phyloP scores from a whole-genome alignment of 1,140 invertebrate species.

The Antheraea pernyi region DNA sequence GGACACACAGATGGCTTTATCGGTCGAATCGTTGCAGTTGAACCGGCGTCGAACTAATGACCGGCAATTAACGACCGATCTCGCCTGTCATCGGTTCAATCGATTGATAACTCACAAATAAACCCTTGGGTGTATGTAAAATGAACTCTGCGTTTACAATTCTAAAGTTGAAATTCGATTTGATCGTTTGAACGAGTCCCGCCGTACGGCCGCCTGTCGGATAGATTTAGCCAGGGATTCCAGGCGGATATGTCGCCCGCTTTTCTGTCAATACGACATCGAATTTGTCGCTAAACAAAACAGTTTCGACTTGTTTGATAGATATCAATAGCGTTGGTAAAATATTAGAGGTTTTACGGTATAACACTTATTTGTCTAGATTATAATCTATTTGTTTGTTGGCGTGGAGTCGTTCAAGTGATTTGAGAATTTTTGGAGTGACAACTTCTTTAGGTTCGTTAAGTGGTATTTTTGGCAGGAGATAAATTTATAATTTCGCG shows the following conservation, averaged over 20 bases:
- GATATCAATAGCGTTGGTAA: background rate
- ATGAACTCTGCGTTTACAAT: background rate
- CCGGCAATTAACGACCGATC: constrained; percentile 5
- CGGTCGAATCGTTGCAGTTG: constrained; percentile 5
- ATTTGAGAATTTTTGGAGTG: no score
- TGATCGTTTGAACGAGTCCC: constrained; percentile 45
- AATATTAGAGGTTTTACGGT: background rate
- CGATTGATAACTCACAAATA: constrained; percentile 1
- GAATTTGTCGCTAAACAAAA: constrained; percentile 7
- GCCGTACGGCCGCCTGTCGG: constrained; percentile 31
- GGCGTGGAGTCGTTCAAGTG: no score
- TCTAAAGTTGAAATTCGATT: background rate
- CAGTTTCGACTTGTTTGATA: constrained; percentile 1
- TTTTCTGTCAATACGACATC: constrained; percentile 1
- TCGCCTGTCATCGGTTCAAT: constrained; percentile 4
- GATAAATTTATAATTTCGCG: no score
- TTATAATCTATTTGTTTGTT: no score
- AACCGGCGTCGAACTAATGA: constrained; percentile 8
- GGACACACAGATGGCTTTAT: constrained; percentile 4
- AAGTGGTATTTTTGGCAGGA: no score
- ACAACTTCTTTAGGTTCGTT: no score
- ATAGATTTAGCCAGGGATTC: constrained; percentile 3
- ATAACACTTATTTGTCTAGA: background rate
- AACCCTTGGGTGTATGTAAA: background rate
- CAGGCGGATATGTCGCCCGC: background rate